Base-by-base conservation (phyloP, 2,888 invertebrate species). In the Caradrina clavipalpis region DNA sequence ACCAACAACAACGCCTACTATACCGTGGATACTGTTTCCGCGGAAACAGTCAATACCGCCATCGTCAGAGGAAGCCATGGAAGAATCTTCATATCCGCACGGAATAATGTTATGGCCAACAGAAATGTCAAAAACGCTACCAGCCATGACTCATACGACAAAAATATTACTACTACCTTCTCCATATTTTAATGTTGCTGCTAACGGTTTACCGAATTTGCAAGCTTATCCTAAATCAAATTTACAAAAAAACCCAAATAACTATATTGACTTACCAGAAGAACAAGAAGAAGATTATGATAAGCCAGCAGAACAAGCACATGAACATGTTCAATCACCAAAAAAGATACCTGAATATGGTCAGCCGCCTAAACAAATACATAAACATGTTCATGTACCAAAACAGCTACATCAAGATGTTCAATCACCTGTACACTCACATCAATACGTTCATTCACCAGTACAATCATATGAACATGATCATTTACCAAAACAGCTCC, bases 71-170 rank as follows among this genome's bases (percentile, higher is more conserved):
- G 19, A 49, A 39, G 2, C 1, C 22, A 3, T 3, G 4, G 17
- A 53, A 7, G n/a, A 5, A 15, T 21, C n/a, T n/a, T n/a, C 2
- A 19, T 0, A 21, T 35, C 39, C 21, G 1, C 11, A 6, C 2
- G 51, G 15, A 19, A 19, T 69, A 54, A 22, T 35, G 1, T 53
- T 45, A 22, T 19, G 42, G 54, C 70, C 53, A 19, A 42, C 15
- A 19, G 1, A 19, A 67, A 15, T 15, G 15, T 11, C 13, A 35
- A 53, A 35, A 31, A 19, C 21, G 17, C 1, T 10, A 5, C 45
- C 35, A 47, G 70, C 17, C 7, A 55, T 19, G 13, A 35, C 7
- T 55, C 39, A 56, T 6, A 39, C 4, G 26, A 70, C 6, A 19
- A 54, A 10, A 3, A 47, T 22, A 55, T 39, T 49, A 35, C 13